Evolutionary conservation across 2,888 invertebrate species (phyloP).

Genomic region (Sinelater perroti): DNA sequence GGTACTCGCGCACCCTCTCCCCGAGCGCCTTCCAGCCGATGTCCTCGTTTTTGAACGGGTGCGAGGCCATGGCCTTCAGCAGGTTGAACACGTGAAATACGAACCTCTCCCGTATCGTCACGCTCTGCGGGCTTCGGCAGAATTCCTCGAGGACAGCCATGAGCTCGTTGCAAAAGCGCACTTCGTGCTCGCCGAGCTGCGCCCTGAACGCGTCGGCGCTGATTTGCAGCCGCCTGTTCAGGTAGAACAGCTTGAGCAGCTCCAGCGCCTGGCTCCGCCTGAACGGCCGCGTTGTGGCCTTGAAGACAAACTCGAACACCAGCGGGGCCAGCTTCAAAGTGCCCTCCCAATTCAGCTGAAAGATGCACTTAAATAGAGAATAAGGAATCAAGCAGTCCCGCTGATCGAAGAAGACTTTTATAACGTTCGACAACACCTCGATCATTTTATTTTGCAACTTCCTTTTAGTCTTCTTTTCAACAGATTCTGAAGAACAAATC

Average conservation of each 20-base stretch:
- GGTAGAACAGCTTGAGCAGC: conserved; percentile 71
- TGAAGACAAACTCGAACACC: conserved; percentile 69
- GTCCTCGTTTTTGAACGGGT: conserved; percentile 51
- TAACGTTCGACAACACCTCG: conserved; percentile 64
- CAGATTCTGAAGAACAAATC: conserved; percentile 57
- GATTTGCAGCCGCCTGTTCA: conserved; percentile 64
- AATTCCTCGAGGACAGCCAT: conserved; percentile 57
- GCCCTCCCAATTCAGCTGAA: conserved; percentile 73
- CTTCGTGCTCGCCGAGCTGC: conserved; percentile 62
- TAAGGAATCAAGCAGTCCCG: conserved; percentile 72
- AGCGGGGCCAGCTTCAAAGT: conserved; percentile 68
- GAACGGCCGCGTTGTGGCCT: conserved; percentile 69
- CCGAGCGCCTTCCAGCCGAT: conserved; percentile 61
- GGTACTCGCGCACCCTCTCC: conserved; percentile 55
- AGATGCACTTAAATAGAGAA: conserved; percentile 70
- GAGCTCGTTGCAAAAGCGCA: conserved; percentile 60
- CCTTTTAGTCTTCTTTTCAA: conserved; percentile 56
- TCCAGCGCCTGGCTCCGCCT: conserved; percentile 74
- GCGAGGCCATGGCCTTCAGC: conserved; percentile 63
- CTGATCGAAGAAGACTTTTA: conserved; percentile 69
- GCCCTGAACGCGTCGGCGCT: conserved; percentile 8
- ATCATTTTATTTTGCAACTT: conserved; percentile 59
- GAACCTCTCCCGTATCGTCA: conserved; percentile 67
- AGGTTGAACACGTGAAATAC: conserved; percentile 65
- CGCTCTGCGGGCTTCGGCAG: conserved; percentile 54